Conservation (phyloP, 2,113 vertebrate genomes). For the Nesogale talazaci region DNA sequence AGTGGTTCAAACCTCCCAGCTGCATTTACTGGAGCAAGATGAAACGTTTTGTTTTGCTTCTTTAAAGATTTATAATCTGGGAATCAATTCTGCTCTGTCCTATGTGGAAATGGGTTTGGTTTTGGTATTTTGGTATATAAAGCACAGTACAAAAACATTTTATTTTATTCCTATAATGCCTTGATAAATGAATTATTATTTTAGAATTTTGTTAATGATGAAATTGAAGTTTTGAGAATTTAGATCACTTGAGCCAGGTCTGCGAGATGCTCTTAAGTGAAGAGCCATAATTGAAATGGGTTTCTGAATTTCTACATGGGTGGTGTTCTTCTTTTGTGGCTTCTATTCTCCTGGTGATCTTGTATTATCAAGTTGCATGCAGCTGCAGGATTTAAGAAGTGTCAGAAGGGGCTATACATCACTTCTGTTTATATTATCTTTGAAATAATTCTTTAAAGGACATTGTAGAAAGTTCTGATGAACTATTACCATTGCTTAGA, state of each 20-base stretch:
- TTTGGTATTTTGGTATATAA: not conserved
- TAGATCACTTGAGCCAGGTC: not conserved
- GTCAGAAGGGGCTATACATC: not conserved
- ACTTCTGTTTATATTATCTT: not conserved
- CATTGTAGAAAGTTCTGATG: not conserved
- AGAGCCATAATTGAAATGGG: not conserved
- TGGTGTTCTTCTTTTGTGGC: not conserved
- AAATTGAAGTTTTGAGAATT: not conserved
- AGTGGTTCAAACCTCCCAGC: too few relatives aligned
- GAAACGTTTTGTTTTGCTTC: too few relatives aligned
- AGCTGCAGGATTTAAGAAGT: not conserved
- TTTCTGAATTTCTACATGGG: not conserved
- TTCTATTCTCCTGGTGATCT: not conserved
- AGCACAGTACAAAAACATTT: slow-evolving; percentile 26
- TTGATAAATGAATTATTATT: slow-evolving; percentile 5
- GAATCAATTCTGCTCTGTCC: too few relatives aligned
- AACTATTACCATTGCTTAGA: not conserved
- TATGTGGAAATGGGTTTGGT: too few relatives aligned
- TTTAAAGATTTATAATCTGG: too few relatives aligned
- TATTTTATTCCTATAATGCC: not conserved
- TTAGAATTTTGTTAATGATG: slow-evolving; percentile 11
- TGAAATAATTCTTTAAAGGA: not conserved
- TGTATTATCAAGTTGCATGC: not conserved
- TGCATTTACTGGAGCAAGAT: too few relatives aligned
- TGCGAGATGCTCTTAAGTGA: not conserved